phyloP scores from a whole-genome alignment of 2,113 vertebrate genomes.

The Indri indri region DNA sequence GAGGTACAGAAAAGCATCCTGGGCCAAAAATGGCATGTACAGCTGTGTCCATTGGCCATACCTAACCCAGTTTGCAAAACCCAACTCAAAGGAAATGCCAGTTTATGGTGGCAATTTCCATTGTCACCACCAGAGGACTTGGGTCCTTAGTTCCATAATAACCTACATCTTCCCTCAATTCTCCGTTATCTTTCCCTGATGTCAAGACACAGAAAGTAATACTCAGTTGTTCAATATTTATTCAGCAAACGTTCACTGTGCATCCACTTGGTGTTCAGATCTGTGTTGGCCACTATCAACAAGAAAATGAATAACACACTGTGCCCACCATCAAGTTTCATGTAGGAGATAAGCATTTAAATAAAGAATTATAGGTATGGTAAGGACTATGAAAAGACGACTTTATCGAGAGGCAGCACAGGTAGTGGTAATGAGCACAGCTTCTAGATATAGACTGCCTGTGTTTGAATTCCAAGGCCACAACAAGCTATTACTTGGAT shows the following conservation, averaged over 20 bases:
- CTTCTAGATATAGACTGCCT: not conserved
- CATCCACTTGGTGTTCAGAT: not conserved
- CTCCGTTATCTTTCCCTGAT: not conserved
- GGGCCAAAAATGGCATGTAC: not conserved
- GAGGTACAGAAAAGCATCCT: not conserved
- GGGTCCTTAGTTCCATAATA: not conserved
- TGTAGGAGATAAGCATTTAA: not conserved
- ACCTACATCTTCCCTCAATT: not conserved
- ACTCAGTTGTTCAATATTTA: not conserved
- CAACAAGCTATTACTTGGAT: not conserved
- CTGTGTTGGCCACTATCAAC: not conserved
- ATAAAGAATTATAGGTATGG: not conserved
- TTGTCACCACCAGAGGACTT: not conserved
- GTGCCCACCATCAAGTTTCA: not conserved
- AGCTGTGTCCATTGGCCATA: not conserved
- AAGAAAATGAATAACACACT: not conserved
- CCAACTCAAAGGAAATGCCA: not conserved
- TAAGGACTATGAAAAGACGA: not conserved
- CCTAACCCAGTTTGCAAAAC: not conserved
- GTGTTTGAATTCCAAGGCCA: not conserved
- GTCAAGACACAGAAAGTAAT: not conserved
- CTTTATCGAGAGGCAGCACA: not conserved
- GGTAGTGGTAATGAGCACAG: not conserved
- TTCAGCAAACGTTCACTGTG: not conserved
- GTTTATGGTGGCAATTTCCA: not conserved